A percentile compares a stretch with the other conserved stretches of the same genome.
Conservation (phyloP, 23 tunicate genomes). For the Oikopleura dioica region DNA sequence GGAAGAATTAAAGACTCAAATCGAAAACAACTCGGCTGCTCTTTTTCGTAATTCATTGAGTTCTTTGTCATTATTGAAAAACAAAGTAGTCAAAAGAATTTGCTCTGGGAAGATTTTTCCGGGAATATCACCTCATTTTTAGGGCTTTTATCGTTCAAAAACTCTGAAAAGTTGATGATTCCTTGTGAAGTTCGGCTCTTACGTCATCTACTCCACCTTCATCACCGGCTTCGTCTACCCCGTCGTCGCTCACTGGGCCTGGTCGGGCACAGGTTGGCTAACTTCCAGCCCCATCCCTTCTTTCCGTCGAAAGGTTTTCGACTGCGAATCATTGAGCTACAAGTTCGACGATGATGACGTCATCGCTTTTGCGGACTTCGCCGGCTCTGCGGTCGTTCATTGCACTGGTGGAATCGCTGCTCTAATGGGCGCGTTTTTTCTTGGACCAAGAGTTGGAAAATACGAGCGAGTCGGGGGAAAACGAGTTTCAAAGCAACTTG, state of each 20-base stretch:
- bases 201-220: constrained; percentile 47
- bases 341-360: too few species aligned
- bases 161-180: too few species aligned
- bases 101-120: too few species aligned
- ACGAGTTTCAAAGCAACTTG: not conserved
- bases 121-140: too few species aligned
- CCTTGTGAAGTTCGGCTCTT: constrained; percentile 47
- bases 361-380: constrained; percentile 15
- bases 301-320: not conserved
- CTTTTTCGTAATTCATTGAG: too few species aligned
- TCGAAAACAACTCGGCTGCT: too few species aligned
- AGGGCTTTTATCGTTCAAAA: too few species aligned
- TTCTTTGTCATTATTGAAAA: too few species aligned
- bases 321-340: not conserved
- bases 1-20: too few species aligned
- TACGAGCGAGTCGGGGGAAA: constrained; percentile 10
- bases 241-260: constrained; percentile 85
- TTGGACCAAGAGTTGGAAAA: constrained; percentile 65
- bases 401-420: constrained; percentile 70
- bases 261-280: constrained; percentile 67
- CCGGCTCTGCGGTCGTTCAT: constrained; percentile 32
- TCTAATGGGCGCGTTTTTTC: constrained; percentile 20
- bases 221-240: constrained; percentile 88
- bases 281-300: not conserved
- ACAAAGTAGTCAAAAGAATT: too few species aligned